phyloP scores from a whole-genome alignment of 2,888 invertebrate genomes.

The Dermolepida albohirtum region DNA sequence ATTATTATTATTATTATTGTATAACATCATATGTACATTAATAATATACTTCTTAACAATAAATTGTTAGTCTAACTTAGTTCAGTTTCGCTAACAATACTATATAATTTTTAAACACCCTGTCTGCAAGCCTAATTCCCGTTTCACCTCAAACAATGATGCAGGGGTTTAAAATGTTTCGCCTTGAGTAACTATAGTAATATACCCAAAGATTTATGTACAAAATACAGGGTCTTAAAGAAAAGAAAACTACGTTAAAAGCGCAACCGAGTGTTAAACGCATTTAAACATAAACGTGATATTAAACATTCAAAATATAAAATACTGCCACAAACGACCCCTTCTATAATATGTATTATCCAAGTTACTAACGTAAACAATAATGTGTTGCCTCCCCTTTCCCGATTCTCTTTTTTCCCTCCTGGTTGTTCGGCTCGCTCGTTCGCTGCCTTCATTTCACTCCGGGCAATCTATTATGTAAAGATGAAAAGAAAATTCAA shows the following conservation, averaged over 20 bases:
- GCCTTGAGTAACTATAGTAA: background rate
- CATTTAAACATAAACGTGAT: constrained; percentile 10
- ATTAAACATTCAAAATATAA: constrained; percentile 4
- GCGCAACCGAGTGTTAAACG: constrained; percentile 20
- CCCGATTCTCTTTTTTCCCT: constrained; percentile 1
- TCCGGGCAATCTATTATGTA: constrained; percentile 64
- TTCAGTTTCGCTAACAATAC: too few species aligned
- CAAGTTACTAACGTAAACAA: constrained; percentile 25
- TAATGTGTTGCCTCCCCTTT: background rate
- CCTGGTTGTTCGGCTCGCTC: background rate
- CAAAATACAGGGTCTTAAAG: constrained; percentile 1
- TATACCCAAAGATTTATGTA: constrained; percentile 8
- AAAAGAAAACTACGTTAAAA: constrained; percentile 11
- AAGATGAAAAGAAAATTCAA: constrained; percentile 66
- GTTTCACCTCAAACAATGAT: background rate
- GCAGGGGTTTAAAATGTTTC: background rate
- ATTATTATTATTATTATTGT: too few species aligned
- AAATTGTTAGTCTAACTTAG: too few species aligned
- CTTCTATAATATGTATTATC: constrained; percentile 17
- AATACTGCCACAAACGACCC: constrained; percentile 16
- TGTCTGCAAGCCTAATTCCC: too few species aligned
- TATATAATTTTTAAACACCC: too few species aligned
- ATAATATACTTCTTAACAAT: too few species aligned
- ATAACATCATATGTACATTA: too few species aligned
- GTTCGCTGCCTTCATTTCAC: constrained; percentile 42